Evolutionary conservation across 2,888 invertebrate genomes (phyloP).

Genomic region (Leptura quadrifasciata): DNA sequence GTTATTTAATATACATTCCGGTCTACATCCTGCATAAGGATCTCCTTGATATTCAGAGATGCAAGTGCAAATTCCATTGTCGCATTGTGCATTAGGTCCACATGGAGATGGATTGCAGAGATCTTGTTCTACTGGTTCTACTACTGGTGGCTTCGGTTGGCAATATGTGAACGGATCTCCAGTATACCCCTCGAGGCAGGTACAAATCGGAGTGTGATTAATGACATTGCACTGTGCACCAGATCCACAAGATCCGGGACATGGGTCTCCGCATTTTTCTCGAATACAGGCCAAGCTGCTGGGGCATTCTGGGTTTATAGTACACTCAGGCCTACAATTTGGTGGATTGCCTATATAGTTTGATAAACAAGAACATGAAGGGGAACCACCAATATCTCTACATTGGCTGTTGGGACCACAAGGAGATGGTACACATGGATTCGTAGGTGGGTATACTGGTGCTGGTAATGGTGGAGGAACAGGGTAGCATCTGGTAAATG

Average conservation of each 20-base stretch:
- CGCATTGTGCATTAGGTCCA: constrained; percentile 79
- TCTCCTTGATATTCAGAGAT: constrained; percentile 82
- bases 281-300: constrained; percentile 84
- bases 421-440: constrained; percentile 86
- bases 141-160: constrained; percentile 74
- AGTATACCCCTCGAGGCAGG: constrained; percentile 82
- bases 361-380: constrained; percentile 84
- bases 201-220: constrained; percentile 85
- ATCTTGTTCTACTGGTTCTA: constrained; percentile 63
- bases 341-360: constrained; percentile 85
- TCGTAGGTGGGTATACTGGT: constrained; percentile 68
- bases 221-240: constrained; percentile 84
- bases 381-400: constrained; percentile 80
- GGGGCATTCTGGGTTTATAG: constrained; percentile 84
- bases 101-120: constrained; percentile 82
- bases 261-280: constrained; percentile 86
- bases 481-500: constrained; percentile 78
- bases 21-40: constrained; percentile 82
- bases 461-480: constrained; percentile 68
- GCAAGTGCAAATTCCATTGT: constrained; percentile 83
- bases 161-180: constrained; percentile 88
- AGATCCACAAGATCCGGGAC: constrained; percentile 86
- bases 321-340: constrained; percentile 87
- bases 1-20: constrained; percentile 84
- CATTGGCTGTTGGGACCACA: constrained; percentile 89